Base-by-base conservation (phyloP, 2,888 invertebrate genomes). In the Zaprionus obscuricornis region DNA sequence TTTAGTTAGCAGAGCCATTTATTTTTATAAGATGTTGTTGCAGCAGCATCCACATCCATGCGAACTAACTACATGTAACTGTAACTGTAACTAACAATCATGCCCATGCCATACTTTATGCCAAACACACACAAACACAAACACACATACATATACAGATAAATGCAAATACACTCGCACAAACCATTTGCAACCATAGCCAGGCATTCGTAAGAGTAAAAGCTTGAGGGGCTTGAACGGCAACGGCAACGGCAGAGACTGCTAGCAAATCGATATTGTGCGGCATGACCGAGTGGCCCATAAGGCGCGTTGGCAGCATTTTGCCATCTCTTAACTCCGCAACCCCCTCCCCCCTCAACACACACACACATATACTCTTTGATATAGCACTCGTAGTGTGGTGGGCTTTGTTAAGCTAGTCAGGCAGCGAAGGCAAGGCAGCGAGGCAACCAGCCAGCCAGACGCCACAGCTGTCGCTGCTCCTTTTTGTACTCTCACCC, bases 201-300 rank as follows among this genome's bases (percentile, higher is more conserved):
- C 77, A 81, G 76, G 65, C 50, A 59, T 49, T 58, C 56, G 58
- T 63, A 40, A 55, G 73, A 78, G 76, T 57, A 59, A 54, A 60
- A 63, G 68, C 76, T 65, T 65, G 24, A 7, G 3, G 26, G 3
- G 7, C 1, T 11, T 11, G 34, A 14, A 11, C 20, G 13, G 8
- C 14, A 6, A 10, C 13, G 7, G 20, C 11, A 16, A 3, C 3
- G 22, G 17, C 22, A 2, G 7, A 33, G 24, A 6, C 6, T 24
- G 34, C 40, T 60, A 57, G 74, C 62, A 85, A 82, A 82, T 82
- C 82, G 85, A 82, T 82, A 82, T 66, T 79, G 67, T 85, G 85
- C 83, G 85, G 82, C 79, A 63, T 74, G 85, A 85, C 82, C 82
- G 76, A 85, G 72, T 85, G 76, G 82, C 82, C 76, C 79, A 78